These are phyloP conservation scores for Graptemys geographica DNA, from an alignment of 2,797 vertebrate genomes.

Conservation along the genomic window DNA sequence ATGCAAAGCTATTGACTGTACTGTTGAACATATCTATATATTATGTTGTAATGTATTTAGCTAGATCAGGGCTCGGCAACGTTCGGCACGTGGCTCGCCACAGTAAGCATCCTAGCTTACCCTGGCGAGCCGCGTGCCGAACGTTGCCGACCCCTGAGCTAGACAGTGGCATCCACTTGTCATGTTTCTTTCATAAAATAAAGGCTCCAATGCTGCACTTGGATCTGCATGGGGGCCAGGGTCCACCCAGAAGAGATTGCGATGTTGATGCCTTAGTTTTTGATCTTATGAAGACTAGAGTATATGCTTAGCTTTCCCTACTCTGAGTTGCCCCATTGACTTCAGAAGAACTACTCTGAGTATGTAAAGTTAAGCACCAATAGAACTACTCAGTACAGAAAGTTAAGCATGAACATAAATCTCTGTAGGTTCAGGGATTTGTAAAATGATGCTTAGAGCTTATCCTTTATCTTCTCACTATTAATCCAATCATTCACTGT, in stretches of 20 bases:
- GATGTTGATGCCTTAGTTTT: not conserved
- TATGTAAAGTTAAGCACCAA: not conserved
- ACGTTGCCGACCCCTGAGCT: not conserved
- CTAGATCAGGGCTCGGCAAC: not conserved
- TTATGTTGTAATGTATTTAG: not conserved
- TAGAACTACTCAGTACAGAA: not conserved
- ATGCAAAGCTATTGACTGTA: not conserved
- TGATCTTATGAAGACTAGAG: not conserved
- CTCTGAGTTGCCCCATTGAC: not conserved
- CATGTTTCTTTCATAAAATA: not conserved
- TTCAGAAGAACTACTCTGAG: not conserved
- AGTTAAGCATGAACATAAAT: rapidly evolving
- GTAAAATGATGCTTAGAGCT: constrained; percentile 30
- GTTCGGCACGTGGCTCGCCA: no score
- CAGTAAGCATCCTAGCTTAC: no score
- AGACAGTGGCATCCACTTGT: not conserved
- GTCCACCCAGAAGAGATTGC: not conserved
- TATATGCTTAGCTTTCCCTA: not conserved
- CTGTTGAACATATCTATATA: not conserved
- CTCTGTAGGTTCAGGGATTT: constrained; percentile 5
- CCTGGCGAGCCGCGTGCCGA: no score
- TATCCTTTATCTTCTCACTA: not conserved
- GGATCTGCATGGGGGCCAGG: not conserved
- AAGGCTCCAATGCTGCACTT: not conserved
- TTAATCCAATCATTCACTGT: constrained; percentile 64